Base-by-base conservation (phyloP, 1,140 invertebrate species). In the Pantala flavescens region DNA sequence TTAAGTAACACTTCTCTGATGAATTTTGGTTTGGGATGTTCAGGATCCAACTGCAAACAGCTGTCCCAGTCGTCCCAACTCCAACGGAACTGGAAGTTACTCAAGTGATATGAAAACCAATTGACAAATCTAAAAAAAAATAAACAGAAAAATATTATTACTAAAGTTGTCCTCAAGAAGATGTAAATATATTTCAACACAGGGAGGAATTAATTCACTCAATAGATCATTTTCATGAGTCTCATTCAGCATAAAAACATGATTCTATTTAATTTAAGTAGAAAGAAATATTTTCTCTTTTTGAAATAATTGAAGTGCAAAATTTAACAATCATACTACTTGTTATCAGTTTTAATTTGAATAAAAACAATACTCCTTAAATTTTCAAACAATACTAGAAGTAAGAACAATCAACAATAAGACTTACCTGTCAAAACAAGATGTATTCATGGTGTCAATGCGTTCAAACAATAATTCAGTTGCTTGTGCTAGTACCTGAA, bases 21-120 rank as follows among this genome's bases (percentile, higher is more conserved):
- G 82, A 99, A 99, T 81, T 97, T 95, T n/a, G 95, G 93, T 80
- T 96, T 92, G 0, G 97, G 96, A 83, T 96, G 92, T 78, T 97
- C 93, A 16, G 86, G 80, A 82, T 98, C 95, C n/a, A 95, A 84
- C 78, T 90, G 87, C 24, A 95, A 84, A 79, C 92, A 93, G 70
- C 88, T 88, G 79, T 92, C 91, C 94, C 95, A 97, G 79, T 97
- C 95, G 78, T 96, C 93, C 98, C 98, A 99, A 1, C 93, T 96
- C 97, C 98, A 99, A 73, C 95, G 90, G 80, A 98, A 99, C 83
- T 99, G 96, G 81, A 99, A 99, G 84, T 99, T 99, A 81, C 97
- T 99, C 82, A 99, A 87, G 85, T 99, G 98, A 81, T 99, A 99
- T 0, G 95, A 90, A 85, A 99, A 99, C 98, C 98, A 99, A 80